phyloP scores from a whole-genome alignment of 2,888 invertebrate genomes.

The Gibbula magus region DNA sequence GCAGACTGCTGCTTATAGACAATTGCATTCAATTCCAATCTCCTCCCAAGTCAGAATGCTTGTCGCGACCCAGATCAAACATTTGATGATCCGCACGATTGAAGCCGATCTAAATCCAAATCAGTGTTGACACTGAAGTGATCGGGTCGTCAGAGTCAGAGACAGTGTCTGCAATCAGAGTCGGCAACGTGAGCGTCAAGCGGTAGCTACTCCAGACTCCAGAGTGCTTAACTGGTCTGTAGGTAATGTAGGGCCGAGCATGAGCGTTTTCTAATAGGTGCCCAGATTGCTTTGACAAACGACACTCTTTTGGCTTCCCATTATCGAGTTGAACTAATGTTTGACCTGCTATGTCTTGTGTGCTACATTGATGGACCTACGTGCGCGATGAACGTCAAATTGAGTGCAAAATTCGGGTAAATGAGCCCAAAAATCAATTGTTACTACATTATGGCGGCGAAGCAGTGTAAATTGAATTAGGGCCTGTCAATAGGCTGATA shows the following conservation, averaged over 20 bases:
- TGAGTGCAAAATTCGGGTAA: conserved; percentile 20
- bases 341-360: background rate
- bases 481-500: conserved; percentile 7
- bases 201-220: background rate
- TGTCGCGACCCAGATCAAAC: conserved; percentile 18
- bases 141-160: background rate
- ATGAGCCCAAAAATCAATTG: conserved; percentile 26
- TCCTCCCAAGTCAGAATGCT: background rate
- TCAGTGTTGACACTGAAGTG: conserved; percentile 21
- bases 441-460: conserved; percentile 16
- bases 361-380: conserved; percentile 15
- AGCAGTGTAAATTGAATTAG: conserved; percentile 15
- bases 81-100: conserved; percentile 19
- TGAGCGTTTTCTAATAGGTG: background rate
- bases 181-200: background rate
- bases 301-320: background rate
- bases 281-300: background rate
- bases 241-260: background rate
- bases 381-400: conserved; percentile 22
- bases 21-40: background rate
- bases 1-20: conserved; percentile 2
- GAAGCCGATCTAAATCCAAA: conserved; percentile 17
- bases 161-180: background rate
- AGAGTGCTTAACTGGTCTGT: background rate
- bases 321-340: conserved; percentile 20